These are phyloP conservation scores for Pungitius pungitius DNA, from an alignment of 2,113 vertebrate species.

Conservation along the genomic window DNA sequence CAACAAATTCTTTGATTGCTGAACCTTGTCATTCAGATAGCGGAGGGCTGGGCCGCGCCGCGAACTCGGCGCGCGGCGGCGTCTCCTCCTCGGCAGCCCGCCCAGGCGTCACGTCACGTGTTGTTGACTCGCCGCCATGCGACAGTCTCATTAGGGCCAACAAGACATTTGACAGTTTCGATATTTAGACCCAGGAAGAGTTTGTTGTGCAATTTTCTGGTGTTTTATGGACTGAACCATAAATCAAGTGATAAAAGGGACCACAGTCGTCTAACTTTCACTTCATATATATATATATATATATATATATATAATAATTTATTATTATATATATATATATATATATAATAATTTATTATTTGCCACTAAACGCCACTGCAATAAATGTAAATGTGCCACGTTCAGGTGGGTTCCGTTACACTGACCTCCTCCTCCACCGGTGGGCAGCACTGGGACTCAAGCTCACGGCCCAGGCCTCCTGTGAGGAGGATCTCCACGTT, in stretches of 20 bases:
- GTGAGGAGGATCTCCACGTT: slow-evolving; percentile 24
- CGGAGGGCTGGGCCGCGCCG: slow-evolving; percentile 1
- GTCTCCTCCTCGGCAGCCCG: not conserved
- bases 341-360: not conserved
- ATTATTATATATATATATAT: too few species aligned
- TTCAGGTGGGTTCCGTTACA: not conserved
- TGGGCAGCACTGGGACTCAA: slow-evolving; percentile 47
- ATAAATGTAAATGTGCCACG: not conserved
- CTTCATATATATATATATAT: not conserved
- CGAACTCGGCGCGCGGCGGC: not conserved
- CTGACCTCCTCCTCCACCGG: slow-evolving; percentile 38
- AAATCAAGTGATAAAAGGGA: not conserved
- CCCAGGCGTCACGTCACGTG: not conserved
- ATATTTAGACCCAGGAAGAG: too few species aligned
- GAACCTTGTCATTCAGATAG: slow-evolving; percentile 76
- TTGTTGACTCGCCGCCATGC: not conserved
- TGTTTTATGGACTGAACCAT: not conserved
- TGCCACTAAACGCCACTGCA: not conserved
- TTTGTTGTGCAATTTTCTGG: too few species aligned
- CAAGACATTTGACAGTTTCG: too few species aligned
- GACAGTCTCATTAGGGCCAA: too few species aligned
- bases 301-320: too few species aligned
- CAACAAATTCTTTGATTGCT: slow-evolving; percentile 81
- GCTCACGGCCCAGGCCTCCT: not conserved
- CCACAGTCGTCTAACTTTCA: not conserved